phyloP scores from a whole-genome alignment of 1,140 invertebrate species.

The Parasteatoda tepidariorum region DNA sequence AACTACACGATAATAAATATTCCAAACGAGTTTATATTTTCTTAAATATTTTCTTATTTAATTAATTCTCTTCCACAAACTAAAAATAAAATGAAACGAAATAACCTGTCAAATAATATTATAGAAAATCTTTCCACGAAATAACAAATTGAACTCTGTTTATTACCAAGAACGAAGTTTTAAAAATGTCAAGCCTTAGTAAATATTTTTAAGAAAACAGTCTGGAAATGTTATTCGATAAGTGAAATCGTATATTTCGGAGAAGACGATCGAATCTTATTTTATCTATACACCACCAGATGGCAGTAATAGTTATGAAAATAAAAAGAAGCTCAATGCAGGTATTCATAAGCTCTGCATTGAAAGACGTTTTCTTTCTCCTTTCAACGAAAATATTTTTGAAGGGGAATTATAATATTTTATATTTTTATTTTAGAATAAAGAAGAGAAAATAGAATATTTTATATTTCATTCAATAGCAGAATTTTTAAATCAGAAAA shows the following conservation, averaged over 20 bases:
- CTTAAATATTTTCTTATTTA: too few species aligned
- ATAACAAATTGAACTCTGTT: neutral
- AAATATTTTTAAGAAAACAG: slow-evolving; percentile 48
- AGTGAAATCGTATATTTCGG: slow-evolving; percentile 39
- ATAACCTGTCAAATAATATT: too few species aligned
- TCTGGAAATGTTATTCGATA: slow-evolving; percentile 35
- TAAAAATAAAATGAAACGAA: too few species aligned
- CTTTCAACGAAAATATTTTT: neutral
- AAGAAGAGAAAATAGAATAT: too few species aligned
- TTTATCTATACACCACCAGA: neutral
- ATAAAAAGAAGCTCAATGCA: slow-evolving; percentile 15
- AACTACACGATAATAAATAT: neutral
- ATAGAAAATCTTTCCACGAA: neutral
- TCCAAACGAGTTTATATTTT: too few species aligned
- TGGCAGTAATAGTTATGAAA: neutral
- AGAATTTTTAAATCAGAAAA: too few species aligned
- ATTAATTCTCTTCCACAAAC: too few species aligned
- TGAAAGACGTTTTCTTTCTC: slow-evolving; percentile 11
- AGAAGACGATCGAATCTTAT: slow-evolving; percentile 42
- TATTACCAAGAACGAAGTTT: neutral
- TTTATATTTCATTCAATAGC: too few species aligned
- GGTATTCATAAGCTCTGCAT: slow-evolving; percentile 37
- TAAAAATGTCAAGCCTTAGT: slow-evolving; percentile 23
- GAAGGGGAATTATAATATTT: too few species aligned
- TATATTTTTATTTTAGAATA: too few species aligned